Conservation (phyloP, 2,113 vertebrate species). For the Petromus typicus region DNA sequence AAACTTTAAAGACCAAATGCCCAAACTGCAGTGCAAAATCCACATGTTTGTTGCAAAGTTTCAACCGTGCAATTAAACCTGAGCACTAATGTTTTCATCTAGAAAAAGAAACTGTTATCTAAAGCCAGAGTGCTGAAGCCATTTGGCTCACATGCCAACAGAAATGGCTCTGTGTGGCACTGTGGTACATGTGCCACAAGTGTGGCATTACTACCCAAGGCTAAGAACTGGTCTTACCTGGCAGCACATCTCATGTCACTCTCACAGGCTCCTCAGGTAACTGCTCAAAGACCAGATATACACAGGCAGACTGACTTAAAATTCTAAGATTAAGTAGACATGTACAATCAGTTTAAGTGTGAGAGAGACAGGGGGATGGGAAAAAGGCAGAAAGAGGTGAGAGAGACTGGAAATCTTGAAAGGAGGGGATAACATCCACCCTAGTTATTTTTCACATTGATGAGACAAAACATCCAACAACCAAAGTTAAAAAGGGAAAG, state of each 20-base stretch:
- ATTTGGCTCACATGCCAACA: neutral
- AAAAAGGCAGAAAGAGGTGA: neutral
- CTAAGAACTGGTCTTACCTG: neutral
- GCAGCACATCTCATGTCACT: neutral
- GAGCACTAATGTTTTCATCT: neutral
- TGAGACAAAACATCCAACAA: neutral
- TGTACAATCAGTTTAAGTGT: neutral
- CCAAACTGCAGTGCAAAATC: neutral
- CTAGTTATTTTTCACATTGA: neutral
- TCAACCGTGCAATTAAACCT: neutral
- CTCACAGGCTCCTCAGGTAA: neutral
- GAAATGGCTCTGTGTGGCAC: neutral
- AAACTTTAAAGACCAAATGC: neutral
- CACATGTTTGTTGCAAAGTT: neutral
- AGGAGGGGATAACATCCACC: neutral
- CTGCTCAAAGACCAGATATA: neutral
- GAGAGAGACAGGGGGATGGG: neutral
- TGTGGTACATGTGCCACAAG: neutral
- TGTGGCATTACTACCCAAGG: neutral
- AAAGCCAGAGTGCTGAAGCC: neutral
- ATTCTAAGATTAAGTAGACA: neutral
- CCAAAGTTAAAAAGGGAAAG: neutral
- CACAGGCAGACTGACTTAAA: neutral
- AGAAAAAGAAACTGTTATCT: neutral
- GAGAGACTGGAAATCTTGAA: neutral